Evolutionary conservation across 2,888 invertebrate species (phyloP).

Genomic region (Frankliniella fusca): DNA sequence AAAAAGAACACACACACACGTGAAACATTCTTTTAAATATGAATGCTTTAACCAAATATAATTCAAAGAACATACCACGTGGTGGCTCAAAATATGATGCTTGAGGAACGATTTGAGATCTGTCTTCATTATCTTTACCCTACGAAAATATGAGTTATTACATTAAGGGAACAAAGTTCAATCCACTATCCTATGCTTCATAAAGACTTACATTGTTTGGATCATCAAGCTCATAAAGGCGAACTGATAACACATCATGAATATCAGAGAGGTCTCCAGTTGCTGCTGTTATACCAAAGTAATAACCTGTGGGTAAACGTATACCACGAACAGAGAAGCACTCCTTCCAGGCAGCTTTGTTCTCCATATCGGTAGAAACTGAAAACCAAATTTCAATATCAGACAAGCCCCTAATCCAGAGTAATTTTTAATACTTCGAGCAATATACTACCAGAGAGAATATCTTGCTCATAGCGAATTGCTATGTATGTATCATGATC

Average conservation of each 20-base stretch:
- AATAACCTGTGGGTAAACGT: constrained; percentile 89
- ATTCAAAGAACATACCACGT: constrained; percentile 53
- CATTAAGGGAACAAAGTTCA: background rate
- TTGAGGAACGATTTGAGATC: constrained; percentile 80
- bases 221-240: constrained; percentile 86
- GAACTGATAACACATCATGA: constrained; percentile 89
- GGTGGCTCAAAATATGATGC: constrained; percentile 88
- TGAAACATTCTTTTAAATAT: background rate
- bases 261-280: constrained; percentile 96
- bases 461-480: constrained; percentile 86
- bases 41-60: constrained; percentile 7
- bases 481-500: constrained; percentile 87
- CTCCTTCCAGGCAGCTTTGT: constrained; percentile 88
- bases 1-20: constrained; percentile 7
- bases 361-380: constrained; percentile 90
- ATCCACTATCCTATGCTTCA: background rate
- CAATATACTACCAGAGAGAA: constrained; percentile 64
- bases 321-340: constrained; percentile 89
- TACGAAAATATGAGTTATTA: constrained; percentile 44
- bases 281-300: constrained; percentile 88
- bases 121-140: constrained; percentile 63
- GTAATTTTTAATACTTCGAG: background rate
- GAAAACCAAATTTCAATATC: constrained; percentile 40
- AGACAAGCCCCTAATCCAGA: background rate
- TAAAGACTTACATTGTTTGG: constrained; percentile 57